Evolutionary conservation across 2,888 invertebrate species (phyloP).

Genomic region (Heteromyza rotundicornis): DNA sequence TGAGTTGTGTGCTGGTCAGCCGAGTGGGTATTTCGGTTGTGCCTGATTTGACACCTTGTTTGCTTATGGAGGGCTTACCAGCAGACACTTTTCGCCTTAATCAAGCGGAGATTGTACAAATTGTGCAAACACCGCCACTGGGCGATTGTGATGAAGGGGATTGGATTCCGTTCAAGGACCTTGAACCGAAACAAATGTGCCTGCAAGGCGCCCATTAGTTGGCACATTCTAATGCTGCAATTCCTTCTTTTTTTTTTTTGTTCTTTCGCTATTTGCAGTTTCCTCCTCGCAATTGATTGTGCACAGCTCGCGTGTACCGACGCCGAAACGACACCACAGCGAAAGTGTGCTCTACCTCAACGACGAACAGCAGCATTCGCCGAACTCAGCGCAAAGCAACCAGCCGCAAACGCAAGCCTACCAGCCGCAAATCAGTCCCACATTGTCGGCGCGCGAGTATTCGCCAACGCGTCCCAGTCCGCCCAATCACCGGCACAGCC

Average conservation of each 20-base stretch:
- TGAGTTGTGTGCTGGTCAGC: too few relatives aligned
- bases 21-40: not conserved
- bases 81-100: slow-evolving; percentile 4
- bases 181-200: not conserved
- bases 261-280: slow-evolving; percentile 42
- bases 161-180: not conserved
- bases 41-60: slow-evolving; percentile 26
- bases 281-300: slow-evolving; percentile 71
- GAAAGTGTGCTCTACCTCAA: slow-evolving; percentile 77
- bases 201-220: not conserved
- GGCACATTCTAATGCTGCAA: not conserved
- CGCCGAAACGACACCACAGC: slow-evolving; percentile 78
- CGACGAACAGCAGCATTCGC: slow-evolving; percentile 54
- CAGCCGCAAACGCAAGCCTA: slow-evolving; percentile 10
- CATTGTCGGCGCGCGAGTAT: slow-evolving; percentile 3
- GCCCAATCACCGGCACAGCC: slow-evolving; percentile 53
- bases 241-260: not conserved
- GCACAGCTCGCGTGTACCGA: slow-evolving; percentile 78
- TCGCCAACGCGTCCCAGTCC: slow-evolving; percentile 15
- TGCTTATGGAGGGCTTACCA: slow-evolving; percentile 12
- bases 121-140: not conserved
- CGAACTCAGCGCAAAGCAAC: slow-evolving; percentile 15
- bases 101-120: slow-evolving; percentile 6
- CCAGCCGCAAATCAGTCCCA: slow-evolving; percentile 8
- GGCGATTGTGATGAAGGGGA: not conserved